Evolutionary conservation across 2,888 invertebrate species (phyloP).

Genomic region (Parelbella ahira): DNA sequence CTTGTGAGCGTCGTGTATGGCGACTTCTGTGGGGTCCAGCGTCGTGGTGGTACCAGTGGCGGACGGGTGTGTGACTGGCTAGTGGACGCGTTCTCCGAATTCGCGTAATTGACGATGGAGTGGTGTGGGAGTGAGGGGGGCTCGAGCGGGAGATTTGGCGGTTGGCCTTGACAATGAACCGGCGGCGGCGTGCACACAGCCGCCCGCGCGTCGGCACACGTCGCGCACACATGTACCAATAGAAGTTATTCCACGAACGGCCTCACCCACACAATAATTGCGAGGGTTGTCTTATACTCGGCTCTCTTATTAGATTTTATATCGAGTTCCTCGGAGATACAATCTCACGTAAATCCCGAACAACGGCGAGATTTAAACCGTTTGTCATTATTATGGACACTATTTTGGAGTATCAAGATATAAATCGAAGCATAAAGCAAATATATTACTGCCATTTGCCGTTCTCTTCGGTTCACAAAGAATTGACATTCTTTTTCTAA

Average conservation of each 20-base stretch:
- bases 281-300: conserved; percentile 49
- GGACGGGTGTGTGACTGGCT: conserved; percentile 48
- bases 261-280: conserved; percentile 67
- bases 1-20: no score
- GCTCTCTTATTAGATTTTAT: conserved; percentile 22
- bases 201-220: conserved; percentile 46
- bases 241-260: conserved; percentile 66
- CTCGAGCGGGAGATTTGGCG: conserved; percentile 73
- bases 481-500: no score
- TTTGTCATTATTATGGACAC: no score
- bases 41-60: conserved; percentile 38
- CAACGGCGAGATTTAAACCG: no score
- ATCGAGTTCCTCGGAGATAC: no score
- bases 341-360: no score
- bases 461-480: no score
- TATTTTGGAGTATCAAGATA: no score
- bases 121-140: conserved; percentile 46
- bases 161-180: conserved; percentile 79
- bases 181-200: conserved; percentile 70
- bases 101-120: conserved; percentile 62
- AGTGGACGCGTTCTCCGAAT: conserved; percentile 55
- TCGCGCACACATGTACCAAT: conserved; percentile 52
- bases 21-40: conserved; percentile 37
- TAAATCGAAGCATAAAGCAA: no score
- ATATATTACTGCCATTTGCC: no score